These are phyloP conservation scores for Peucedramus taeniatus DNA, from an alignment of 2,113 vertebrate species.

Conservation along the genomic window DNA sequence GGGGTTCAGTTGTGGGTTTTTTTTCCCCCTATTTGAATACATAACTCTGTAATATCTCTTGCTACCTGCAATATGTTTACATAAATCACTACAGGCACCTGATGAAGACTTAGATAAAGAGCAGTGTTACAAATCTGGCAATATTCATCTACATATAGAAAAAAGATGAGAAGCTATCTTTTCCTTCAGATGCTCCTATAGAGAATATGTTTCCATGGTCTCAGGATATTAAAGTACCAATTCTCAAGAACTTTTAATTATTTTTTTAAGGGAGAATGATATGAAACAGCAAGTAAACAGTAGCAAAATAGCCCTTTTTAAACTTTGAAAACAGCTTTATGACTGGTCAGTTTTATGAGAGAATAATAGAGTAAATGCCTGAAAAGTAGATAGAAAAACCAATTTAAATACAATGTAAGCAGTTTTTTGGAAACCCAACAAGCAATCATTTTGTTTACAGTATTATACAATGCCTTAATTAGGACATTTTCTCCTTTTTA, in stretches of 20 bases:
- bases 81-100: background rate
- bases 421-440: background rate
- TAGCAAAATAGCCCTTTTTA: background rate
- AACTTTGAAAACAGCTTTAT: background rate
- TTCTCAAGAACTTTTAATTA: background rate
- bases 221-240: background rate
- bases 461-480: background rate
- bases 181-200: background rate
- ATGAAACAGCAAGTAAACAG: background rate
- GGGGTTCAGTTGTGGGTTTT: background rate
- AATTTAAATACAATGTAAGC: background rate
- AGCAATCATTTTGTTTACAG: background rate
- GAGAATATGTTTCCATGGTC: background rate
- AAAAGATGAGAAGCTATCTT: background rate
- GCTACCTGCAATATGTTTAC: background rate
- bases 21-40: background rate
- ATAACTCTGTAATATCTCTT: background rate
- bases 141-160: background rate
- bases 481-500: background rate
- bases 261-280: background rate
- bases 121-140: background rate
- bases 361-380: background rate
- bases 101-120: background rate
- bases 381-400: background rate
- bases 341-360: background rate